These are phyloP conservation scores for Galerucella pusilla DNA, from an alignment of 2,888 invertebrate species.

Conservation along the genomic window DNA sequence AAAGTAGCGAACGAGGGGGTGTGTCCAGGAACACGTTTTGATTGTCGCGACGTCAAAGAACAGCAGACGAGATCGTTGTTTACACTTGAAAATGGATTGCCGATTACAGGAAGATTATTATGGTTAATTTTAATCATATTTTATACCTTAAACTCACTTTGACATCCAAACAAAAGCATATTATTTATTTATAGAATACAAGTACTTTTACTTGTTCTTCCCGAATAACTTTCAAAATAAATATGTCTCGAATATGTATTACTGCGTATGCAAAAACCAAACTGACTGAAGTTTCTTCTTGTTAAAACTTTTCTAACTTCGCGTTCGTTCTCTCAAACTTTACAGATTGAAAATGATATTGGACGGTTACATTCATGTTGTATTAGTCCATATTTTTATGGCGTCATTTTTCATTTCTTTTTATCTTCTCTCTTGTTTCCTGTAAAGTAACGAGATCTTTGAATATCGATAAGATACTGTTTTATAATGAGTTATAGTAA, in stretches of 20 bases:
- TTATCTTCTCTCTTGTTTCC: neutral
- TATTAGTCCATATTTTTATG: conserved; percentile 12
- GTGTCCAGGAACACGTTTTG: too few species aligned
- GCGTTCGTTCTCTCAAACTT: conserved; percentile 5
- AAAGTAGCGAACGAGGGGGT: too few species aligned
- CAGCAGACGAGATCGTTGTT: too few species aligned
- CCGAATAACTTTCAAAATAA: conserved; percentile 7
- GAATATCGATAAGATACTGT: neutral
- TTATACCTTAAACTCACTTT: too few species aligned
- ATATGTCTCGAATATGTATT: neutral
- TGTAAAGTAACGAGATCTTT: neutral
- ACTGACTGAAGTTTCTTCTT: conserved; percentile 9
- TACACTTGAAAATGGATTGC: too few species aligned
- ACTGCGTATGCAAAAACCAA: conserved; percentile 2
- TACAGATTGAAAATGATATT: conserved; percentile 15
- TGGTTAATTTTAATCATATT: too few species aligned
- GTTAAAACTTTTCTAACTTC: conserved; percentile 8
- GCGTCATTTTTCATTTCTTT: conserved; percentile 1
- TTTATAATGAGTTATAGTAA: neutral
- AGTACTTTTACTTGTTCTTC: neutral
- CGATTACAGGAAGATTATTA: too few species aligned
- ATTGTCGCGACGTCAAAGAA: too few species aligned
- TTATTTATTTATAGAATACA: neutral
- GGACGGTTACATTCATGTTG: conserved; percentile 7
- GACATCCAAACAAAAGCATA: neutral